Percentiles rank a stretch among this genome's conserved stretches.
phyloP scores from a whole-genome alignment of 2,888 invertebrate species.

The Scaptomyza tumidula region DNA sequence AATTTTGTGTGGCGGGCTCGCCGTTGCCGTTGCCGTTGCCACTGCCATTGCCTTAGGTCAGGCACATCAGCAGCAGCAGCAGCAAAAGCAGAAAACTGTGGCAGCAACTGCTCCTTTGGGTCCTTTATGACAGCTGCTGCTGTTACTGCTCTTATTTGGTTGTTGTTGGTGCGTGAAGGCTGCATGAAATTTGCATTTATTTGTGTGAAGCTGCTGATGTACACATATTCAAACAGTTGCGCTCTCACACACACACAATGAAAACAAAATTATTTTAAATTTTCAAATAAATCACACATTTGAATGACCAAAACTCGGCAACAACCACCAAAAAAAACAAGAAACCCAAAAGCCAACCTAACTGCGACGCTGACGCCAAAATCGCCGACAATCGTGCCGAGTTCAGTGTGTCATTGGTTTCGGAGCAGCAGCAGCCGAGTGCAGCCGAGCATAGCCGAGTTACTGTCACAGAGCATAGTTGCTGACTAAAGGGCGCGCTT shows the following conservation, averaged over 20 bases:
- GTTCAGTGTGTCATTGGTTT: constrained; percentile 73
- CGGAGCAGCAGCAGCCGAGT: constrained; percentile 27
- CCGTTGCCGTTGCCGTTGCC: constrained; percentile 26
- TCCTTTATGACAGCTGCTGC: constrained; percentile 3
- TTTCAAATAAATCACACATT: constrained; percentile 74
- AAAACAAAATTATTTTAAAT: constrained; percentile 65
- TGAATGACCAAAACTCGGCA: constrained; percentile 55
- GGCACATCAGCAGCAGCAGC: constrained; percentile 37
- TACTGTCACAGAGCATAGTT: constrained; percentile 33
- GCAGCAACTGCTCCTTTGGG: constrained; percentile 38
- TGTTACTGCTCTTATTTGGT: background rate
- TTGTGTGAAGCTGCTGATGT: constrained; percentile 21
- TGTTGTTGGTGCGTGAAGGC: constrained; percentile 26
- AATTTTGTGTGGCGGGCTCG: constrained; percentile 52
- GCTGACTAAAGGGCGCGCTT: constrained; percentile 71
- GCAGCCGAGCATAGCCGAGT: constrained; percentile 27
- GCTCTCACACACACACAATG: constrained; percentile 46
- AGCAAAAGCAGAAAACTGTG: constrained; percentile 6
- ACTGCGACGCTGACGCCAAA: constrained; percentile 27
- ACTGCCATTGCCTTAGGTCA: constrained; percentile 71
- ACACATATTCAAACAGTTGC: constrained; percentile 40
- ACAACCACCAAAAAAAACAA: constrained; percentile 11
- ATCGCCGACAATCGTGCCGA: constrained; percentile 55
- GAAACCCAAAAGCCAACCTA: constrained; percentile 8
- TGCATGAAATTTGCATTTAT: constrained; percentile 72